A percentile compares a stretch with the other conserved stretches of the same genome.
These are phyloP conservation scores for Eulemur mongoz DNA, from an alignment of 2,797 vertebrate genomes.

Conservation along the genomic window DNA sequence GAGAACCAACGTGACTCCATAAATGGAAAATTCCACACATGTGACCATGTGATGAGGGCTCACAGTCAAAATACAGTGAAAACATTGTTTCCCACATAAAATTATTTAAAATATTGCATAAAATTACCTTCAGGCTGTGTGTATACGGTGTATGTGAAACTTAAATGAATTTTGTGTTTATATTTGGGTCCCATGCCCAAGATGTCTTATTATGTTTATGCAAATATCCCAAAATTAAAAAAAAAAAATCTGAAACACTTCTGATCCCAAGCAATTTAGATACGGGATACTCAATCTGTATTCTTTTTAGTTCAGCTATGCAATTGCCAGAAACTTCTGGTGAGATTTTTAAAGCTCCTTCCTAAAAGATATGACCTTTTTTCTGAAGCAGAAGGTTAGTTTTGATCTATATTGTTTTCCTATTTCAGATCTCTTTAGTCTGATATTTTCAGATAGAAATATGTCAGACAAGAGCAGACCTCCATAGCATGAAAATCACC, in stretches of 20 bases:
- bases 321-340: not conserved
- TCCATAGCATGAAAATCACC: not conserved
- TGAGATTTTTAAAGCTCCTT: conserved; percentile 30
- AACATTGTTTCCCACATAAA: too few relatives aligned
- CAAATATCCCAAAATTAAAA: not conserved
- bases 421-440: not conserved
- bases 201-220: not conserved
- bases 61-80: not conserved
- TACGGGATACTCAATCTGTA: not conserved
- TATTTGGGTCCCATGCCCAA: not conserved
- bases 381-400: not conserved
- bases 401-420: not conserved
- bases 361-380: not conserved
- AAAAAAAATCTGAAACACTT: not conserved
- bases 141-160: not conserved
- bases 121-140: not conserved
- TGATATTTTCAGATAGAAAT: conserved; percentile 41
- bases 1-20: too few relatives aligned
- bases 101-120: not conserved
- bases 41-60: not conserved
- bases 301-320: not conserved
- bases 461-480: not conserved
- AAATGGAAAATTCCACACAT: not conserved
- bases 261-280: not conserved
- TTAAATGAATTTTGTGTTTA: not conserved